phyloP scores from a whole-genome alignment of 2,888 invertebrate species.

The Drosophila phalerata region DNA sequence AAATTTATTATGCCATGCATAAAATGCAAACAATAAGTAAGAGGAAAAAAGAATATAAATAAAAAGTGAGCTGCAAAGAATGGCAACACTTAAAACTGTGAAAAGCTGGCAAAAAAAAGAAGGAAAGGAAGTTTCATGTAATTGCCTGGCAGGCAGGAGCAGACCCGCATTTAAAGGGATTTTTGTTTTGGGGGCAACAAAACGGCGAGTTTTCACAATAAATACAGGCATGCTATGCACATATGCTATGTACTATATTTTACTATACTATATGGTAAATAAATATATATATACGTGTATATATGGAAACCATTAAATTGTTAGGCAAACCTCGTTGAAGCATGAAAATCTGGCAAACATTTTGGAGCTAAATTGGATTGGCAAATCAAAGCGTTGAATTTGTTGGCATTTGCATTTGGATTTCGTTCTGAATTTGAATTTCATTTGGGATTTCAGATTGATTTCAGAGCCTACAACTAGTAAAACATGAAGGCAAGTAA shows the following conservation, averaged over 20 bases:
- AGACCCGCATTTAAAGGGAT: slow-evolving; percentile 40
- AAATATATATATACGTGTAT: slow-evolving; percentile 4
- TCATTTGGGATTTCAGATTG: slow-evolving; percentile 14
- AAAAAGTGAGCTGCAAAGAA: slow-evolving; percentile 34
- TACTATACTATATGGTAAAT: slow-evolving; percentile 6
- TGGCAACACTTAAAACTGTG: slow-evolving; percentile 52
- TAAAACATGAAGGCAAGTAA: background rate
- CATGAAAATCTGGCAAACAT: slow-evolving; percentile 50
- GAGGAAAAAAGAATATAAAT: slow-evolving; percentile 6
- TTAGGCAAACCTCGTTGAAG: slow-evolving; percentile 40
- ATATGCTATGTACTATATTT: background rate
- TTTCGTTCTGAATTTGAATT: slow-evolving; percentile 7
- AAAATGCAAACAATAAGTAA: slow-evolving; percentile 39
- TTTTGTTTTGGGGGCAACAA: slow-evolving; percentile 42
- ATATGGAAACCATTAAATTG: slow-evolving; percentile 23
- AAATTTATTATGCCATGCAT: slow-evolving; percentile 49
- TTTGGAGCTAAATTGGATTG: slow-evolving; percentile 41
- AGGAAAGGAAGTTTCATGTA: slow-evolving; percentile 34
- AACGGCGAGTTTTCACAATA: slow-evolving; percentile 30
- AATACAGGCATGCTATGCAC: slow-evolving; percentile 1
- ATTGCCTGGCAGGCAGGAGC: slow-evolving; percentile 46
- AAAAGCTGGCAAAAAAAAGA: background rate
- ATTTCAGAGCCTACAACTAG: slow-evolving; percentile 14
- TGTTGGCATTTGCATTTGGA: slow-evolving; percentile 40
- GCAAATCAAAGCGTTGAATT: slow-evolving; percentile 52